A percentile compares a stretch with the other conserved stretches of the same genome.
Evolutionary conservation across 53 echinoderm and acorn worm species (phyloP).

Genomic region (Astropecten irregularis): DNA sequence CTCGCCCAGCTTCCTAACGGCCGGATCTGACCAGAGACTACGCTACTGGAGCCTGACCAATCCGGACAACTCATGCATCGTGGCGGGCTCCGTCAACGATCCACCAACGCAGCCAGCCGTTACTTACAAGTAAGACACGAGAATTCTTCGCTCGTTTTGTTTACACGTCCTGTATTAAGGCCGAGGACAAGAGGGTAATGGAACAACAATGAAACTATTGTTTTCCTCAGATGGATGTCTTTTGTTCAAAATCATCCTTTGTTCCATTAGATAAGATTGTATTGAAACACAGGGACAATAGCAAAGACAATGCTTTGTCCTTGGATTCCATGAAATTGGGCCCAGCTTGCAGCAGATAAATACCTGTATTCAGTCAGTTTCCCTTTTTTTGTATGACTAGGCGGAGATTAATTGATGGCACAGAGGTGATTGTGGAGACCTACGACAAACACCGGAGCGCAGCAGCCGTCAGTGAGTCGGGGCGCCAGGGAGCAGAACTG

Average conservation of each 20-base stretch:
- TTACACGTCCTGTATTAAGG: too few relatives aligned
- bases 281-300: too few relatives aligned
- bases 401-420: conserved; percentile 89
- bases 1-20: conserved; percentile 82
- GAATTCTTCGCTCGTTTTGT: not conserved
- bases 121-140: conserved; percentile 90
- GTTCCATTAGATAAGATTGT: too few relatives aligned
- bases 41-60: conserved; percentile 89
- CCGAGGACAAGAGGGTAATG: too few relatives aligned
- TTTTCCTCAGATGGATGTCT: too few relatives aligned
- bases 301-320: too few relatives aligned
- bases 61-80: conserved; percentile 73
- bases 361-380: too few relatives aligned
- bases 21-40: conserved; percentile 91
- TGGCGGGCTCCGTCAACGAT: conserved; percentile 92
- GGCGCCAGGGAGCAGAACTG: conserved; percentile 75
- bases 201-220: too few relatives aligned
- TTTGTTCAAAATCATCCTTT: too few relatives aligned
- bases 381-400: conserved; percentile 36
- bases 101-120: conserved; percentile 70
- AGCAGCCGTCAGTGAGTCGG: conserved; percentile 60
- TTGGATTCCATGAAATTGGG: too few relatives aligned
- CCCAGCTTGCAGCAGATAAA: too few relatives aligned
- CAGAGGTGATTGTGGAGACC: conserved; percentile 95
- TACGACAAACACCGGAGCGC: conserved; percentile 75